These are phyloP conservation scores for Arvicanthis niloticus DNA, from an alignment of 2,113 vertebrate species.

Conservation along the genomic window DNA sequence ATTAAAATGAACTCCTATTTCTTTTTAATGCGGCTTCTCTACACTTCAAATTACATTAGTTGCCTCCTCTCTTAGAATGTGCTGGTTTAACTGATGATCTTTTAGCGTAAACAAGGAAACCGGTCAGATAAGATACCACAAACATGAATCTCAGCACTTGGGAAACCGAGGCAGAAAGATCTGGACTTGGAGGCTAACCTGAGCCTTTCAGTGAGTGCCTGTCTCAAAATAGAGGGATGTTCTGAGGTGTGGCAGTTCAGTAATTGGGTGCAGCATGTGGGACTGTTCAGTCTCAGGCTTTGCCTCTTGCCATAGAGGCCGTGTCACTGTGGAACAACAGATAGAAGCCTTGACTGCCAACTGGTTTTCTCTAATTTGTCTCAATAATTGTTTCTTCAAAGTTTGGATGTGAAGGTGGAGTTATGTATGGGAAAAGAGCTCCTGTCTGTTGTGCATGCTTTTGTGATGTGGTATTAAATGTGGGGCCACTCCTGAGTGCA, in stretches of 20 bases:
- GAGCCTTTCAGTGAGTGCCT: not conserved
- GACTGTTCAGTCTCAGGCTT: too few species aligned
- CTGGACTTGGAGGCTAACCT: not conserved
- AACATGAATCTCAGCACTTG: not conserved
- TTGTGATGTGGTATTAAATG: not conserved
- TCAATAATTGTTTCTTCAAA: not conserved
- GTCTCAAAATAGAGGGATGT: not conserved
- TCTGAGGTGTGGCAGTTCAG: not conserved
- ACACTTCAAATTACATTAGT: not conserved
- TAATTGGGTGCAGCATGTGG: not conserved
- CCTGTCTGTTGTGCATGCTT: not conserved
- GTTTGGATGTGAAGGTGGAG: not conserved
- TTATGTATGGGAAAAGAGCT: not conserved
- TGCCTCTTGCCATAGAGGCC: not conserved
- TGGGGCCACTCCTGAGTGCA: not conserved
- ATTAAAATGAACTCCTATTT: slow-evolving; percentile 21
- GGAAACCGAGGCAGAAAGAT: not conserved
- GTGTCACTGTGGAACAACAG: not conserved
- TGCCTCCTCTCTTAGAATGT: not conserved
- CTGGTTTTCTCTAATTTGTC: not conserved
- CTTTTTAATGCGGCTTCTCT: not conserved
- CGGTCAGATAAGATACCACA: not conserved
- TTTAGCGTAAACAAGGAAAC: slow-evolving; percentile 27
- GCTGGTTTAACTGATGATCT: not conserved
- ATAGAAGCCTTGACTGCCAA: not conserved